A percentile compares a stretch with the other conserved stretches of the same genome.
Conservation (phyloP, 2,888 invertebrate genomes). For the Sinotaia quadrata region DNA sequence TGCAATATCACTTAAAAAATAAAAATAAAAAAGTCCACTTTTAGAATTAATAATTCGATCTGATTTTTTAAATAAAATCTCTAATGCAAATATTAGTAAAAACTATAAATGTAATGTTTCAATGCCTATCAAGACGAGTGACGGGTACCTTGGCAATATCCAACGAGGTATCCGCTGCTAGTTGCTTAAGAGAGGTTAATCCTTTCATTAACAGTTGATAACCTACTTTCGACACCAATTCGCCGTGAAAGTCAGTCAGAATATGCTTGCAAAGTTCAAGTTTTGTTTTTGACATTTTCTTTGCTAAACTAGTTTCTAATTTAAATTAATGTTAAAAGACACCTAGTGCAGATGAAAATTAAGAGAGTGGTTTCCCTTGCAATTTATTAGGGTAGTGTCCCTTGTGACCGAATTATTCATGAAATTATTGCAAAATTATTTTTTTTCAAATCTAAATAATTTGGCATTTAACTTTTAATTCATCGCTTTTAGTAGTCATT, state of each 20-base stretch:
- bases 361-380: too few relatives aligned
- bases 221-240: conserved; percentile 83
- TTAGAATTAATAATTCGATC: not conserved
- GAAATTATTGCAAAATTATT: too few relatives aligned
- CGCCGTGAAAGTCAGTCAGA: conserved; percentile 85
- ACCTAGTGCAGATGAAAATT: too few relatives aligned
- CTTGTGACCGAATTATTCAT: too few relatives aligned
- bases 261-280: conserved; percentile 52
- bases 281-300: conserved; percentile 53
- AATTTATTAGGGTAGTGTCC: too few relatives aligned
- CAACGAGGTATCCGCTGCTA: conserved; percentile 78
- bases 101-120: not conserved
- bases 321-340: too few relatives aligned
- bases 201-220: conserved; percentile 81
- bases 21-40: not conserved
- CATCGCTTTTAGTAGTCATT: too few relatives aligned
- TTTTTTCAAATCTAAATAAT: too few relatives aligned
- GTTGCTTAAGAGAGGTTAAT: conserved; percentile 79
- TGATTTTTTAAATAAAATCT: not conserved
- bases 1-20: too few relatives aligned
- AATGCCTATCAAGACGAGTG: too few relatives aligned
- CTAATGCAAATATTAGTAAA: not conserved
- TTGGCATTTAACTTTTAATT: too few relatives aligned
- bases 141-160: conserved; percentile 52
- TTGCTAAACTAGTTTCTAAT: too few relatives aligned